Base-by-base conservation (phyloP, 2,797 vertebrate genomes). In the Catamblyrhynchus diadema region DNA sequence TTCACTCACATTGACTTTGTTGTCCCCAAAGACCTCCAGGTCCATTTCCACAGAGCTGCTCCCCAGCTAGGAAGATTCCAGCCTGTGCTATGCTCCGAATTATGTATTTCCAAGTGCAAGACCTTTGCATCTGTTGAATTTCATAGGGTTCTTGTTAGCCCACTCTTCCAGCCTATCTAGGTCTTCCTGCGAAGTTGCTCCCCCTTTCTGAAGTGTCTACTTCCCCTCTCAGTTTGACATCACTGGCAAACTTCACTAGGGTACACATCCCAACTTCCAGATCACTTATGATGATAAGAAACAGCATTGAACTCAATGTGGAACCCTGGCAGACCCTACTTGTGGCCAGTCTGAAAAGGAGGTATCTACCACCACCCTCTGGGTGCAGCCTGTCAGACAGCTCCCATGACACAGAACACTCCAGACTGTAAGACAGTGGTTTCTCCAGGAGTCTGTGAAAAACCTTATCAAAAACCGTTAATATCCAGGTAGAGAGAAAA, bases 21-120 rank as follows among this genome's bases (percentile, higher is more conserved):
- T 33, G 32, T 28, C 23, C 28, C 4, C 28, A 37, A 50, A 47
- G n/a, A 59, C 24, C 19, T 22, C 15, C 0, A 0, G 27, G 32
- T 14, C 66, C 28, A 13, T 14, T 44, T n/a, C n/a, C 44, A 80
- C n/a, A 87, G 16, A 65, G 75, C 44, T 65, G 44, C 16, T 59
- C 11, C 13, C 20, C n/a, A 56, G 25, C 33, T 41, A 62, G 18
- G 18, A 2, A 56, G 32, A 71, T 56, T 41, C 18, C 42, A 79
- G n/a, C 50, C 37, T 18, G 22, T 15, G 39, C 22, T 60, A 11
- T 3, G 6, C 11, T 47, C 66, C 20, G 19, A 45, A 37, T 37
- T 42, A 53, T 3, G 9, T 37, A 60, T 42, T n/a, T 20, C 35
- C 41, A 66, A 27, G 23, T 16, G 32, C 32, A n/a, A 1, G 3